Evolutionary conservation across 2,113 vertebrate species (phyloP).

Genomic region (Elanus axillaris): DNA sequence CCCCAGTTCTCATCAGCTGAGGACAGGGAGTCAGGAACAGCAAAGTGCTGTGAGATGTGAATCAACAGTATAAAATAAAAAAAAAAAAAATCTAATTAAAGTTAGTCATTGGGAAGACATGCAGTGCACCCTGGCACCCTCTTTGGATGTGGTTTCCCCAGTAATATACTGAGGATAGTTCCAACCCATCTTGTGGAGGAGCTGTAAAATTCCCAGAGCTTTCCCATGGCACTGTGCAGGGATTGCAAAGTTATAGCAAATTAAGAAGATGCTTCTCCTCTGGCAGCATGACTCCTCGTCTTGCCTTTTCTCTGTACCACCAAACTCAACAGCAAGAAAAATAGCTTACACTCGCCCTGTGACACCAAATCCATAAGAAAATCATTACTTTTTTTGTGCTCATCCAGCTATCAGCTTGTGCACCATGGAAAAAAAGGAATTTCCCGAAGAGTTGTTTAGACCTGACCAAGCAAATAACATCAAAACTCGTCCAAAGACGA

Average conservation of each 20-base stretch:
- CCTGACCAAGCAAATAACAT: background rate
- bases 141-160: background rate
- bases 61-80: background rate
- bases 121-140: accelerated
- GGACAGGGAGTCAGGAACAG: background rate
- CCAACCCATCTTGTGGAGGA: background rate
- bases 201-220: background rate
- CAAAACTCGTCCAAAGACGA: background rate
- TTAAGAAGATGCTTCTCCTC: background rate
- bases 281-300: background rate
- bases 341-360: accelerated
- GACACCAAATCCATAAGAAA: background rate
- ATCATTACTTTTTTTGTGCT: background rate
- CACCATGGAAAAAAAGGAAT: background rate
- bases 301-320: background rate
- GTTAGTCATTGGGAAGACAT: background rate
- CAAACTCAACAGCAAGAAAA: background rate
- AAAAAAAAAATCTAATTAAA: background rate
- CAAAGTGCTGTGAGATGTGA: background rate
- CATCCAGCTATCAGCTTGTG: background rate
- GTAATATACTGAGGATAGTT: background rate
- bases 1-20: background rate
- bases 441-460: background rate
- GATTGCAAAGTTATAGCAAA: background rate
- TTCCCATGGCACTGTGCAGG: background rate